Evolutionary conservation across 2,888 invertebrate species (phyloP).

Genomic region (Acanthopleura granulata): DNA sequence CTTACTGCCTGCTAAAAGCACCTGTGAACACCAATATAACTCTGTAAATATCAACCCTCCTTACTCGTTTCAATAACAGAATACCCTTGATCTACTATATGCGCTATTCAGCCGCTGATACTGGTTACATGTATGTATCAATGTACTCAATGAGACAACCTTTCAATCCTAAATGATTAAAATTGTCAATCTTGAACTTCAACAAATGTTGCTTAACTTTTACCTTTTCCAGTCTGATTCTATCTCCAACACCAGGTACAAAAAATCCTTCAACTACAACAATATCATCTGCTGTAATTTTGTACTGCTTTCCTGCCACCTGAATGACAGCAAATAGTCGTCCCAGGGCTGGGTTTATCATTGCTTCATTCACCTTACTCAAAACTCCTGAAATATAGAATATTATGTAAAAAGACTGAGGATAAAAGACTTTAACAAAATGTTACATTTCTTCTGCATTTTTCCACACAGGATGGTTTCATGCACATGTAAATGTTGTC

Average conservation of each 20-base stretch:
- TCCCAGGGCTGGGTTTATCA: slow-evolving; percentile 50
- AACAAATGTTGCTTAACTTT: neutral
- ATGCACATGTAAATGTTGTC: no score
- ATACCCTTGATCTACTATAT: no score
- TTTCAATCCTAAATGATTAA: no score
- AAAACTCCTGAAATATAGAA: neutral
- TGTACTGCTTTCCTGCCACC: slow-evolving; percentile 68
- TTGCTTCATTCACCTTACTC: slow-evolving; percentile 39
- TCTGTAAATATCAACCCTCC: neutral
- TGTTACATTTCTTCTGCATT: no score
- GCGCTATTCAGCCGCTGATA: no score
- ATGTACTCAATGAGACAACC: no score
- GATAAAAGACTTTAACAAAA: no score
- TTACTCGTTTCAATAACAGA: no score
- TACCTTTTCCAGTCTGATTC: slow-evolving; percentile 71
- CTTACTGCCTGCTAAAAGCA: slow-evolving; percentile 69
- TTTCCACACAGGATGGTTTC: no score
- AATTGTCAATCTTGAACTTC: neutral
- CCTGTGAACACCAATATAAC: slow-evolving; percentile 49
- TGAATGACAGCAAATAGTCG: slow-evolving; percentile 71
- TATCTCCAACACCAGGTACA: slow-evolving; percentile 70
- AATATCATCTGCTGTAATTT: slow-evolving; percentile 70
- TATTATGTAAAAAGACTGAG: no score
- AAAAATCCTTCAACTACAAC: slow-evolving; percentile 66
- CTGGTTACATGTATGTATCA: no score